Evolutionary conservation across 2,797 vertebrate species (phyloP).

Genomic region (Spondyliosoma cantharus): DNA sequence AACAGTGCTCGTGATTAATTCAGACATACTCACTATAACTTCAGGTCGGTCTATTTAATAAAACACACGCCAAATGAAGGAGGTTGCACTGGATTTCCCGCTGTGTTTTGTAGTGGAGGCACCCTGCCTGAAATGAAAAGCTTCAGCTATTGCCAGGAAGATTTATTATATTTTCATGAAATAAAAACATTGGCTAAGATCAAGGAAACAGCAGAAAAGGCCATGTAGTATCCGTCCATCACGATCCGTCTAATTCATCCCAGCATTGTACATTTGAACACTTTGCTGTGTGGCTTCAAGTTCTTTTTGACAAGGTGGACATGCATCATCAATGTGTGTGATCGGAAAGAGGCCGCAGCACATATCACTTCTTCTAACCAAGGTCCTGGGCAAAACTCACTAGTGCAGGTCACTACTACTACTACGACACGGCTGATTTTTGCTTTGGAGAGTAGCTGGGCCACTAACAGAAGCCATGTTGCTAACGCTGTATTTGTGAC

Average conservation of each 20-base stretch:
- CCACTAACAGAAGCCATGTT: too few relatives aligned
- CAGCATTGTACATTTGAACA: neutral
- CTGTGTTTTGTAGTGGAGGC: slow-evolving; percentile 11
- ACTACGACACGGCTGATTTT: neutral
- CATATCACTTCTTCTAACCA: slow-evolving; percentile 20
- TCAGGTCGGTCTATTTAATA: slow-evolving; percentile 28
- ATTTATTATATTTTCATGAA: slow-evolving; percentile 24
- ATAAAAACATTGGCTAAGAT: slow-evolving; percentile 14
- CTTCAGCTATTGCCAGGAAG: slow-evolving; percentile 9
- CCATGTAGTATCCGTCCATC: neutral
- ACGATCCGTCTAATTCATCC: slow-evolving; percentile 1
- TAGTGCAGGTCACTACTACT: slow-evolving; percentile 32
- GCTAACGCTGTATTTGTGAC: too few relatives aligned
- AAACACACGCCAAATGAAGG: slow-evolving; percentile 14
- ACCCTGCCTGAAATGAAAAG: slow-evolving; percentile 14
- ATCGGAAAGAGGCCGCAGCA: neutral
- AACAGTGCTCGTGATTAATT: too few relatives aligned
- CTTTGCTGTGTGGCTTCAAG: slow-evolving; percentile 22
- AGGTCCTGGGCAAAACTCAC: slow-evolving; percentile 13
- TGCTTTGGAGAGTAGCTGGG: too few relatives aligned
- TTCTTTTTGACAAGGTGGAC: slow-evolving; percentile 31
- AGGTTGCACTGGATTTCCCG: slow-evolving; percentile 1
- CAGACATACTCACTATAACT: slow-evolving; percentile 14
- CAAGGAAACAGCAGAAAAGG: slow-evolving; percentile 16
- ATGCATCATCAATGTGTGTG: slow-evolving; percentile 23